A percentile compares a stretch with the other conserved stretches of the same genome.
phyloP scores from a whole-genome alignment of 1,140 invertebrate species.

The Drosophila azteca region DNA sequence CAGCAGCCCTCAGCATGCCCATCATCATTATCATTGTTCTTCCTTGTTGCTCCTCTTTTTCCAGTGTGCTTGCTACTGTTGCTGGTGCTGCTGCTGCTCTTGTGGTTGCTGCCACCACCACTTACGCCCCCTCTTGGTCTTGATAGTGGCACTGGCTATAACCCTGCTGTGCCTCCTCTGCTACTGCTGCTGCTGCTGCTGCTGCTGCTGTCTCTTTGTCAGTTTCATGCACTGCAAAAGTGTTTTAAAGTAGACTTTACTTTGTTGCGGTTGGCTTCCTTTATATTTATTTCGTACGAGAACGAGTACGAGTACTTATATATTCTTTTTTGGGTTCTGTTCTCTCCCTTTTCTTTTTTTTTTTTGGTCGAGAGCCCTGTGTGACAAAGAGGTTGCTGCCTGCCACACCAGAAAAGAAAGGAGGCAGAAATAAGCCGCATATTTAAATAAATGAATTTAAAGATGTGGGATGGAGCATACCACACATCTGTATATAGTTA shows the following conservation, averaged over 20 bases:
- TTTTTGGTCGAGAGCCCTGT: constrained; percentile 35
- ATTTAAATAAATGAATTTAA: constrained; percentile 44
- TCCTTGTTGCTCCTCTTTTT: constrained; percentile 34
- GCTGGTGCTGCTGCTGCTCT: constrained; percentile 2
- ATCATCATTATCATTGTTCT: constrained; percentile 74
- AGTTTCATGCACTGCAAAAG: constrained; percentile 59
- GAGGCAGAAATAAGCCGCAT: constrained; percentile 26
- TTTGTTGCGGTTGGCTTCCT: constrained; percentile 65
- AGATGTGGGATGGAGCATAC: constrained; percentile 11
- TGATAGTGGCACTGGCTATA: constrained; percentile 37
- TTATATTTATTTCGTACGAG: constrained; percentile 49
- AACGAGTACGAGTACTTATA: no score
- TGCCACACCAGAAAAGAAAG: not conserved
- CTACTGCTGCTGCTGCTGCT: not conserved
- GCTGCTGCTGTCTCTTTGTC: constrained; percentile 59
- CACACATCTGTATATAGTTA: not conserved
- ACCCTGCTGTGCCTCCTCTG: not conserved
- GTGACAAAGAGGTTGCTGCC: constrained; percentile 27
- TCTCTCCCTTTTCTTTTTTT: not conserved
- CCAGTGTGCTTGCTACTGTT: not conserved
- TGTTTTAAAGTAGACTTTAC: constrained; percentile 70
- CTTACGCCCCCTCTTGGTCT: constrained; percentile 12
- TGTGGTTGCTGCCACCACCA: constrained; percentile 8
- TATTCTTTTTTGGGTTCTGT: constrained; percentile 18
- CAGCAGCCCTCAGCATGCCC: constrained; percentile 69